These are phyloP conservation scores for Ataeniobius toweri DNA, from an alignment of 2,797 vertebrate species.

Conservation along the genomic window DNA sequence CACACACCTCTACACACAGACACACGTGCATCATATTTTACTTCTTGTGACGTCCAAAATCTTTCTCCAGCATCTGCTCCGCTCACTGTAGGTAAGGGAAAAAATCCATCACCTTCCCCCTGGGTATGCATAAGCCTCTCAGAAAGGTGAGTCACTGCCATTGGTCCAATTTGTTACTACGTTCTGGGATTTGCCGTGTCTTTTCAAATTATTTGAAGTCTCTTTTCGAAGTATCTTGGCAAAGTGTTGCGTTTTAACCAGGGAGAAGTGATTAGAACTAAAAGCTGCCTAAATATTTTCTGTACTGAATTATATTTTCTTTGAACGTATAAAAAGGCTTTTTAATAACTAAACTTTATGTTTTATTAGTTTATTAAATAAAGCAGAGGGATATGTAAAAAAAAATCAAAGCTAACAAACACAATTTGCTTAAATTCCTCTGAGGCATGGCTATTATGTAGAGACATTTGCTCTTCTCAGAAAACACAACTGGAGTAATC, in stretches of 20 bases:
- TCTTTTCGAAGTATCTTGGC: slow-evolving; percentile 39
- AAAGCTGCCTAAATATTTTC: slow-evolving; percentile 21
- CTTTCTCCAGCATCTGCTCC: slow-evolving; percentile 84
- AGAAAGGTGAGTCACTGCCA: slow-evolving; percentile 79
- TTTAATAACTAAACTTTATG: slow-evolving; percentile 24
- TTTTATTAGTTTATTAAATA: slow-evolving; percentile 22
- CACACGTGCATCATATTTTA: slow-evolving; percentile 76
- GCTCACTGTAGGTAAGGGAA: slow-evolving; percentile 82
- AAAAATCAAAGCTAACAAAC: slow-evolving; percentile 28
- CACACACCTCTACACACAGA: slow-evolving; percentile 37
- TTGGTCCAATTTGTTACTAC: slow-evolving; percentile 80
- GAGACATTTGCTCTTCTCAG: slow-evolving; percentile 32
- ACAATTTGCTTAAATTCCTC: slow-evolving; percentile 35
- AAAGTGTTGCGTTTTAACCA: slow-evolving; percentile 35
- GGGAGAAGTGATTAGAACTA: slow-evolving; percentile 31
- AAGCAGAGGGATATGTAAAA: slow-evolving; percentile 9
- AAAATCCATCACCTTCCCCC: slow-evolving; percentile 86
- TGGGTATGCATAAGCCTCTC: slow-evolving; percentile 86
- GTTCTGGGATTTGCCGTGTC: slow-evolving; percentile 80
- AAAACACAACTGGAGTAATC: slow-evolving; percentile 64
- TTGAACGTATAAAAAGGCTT: slow-evolving; percentile 14
- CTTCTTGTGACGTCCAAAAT: slow-evolving; percentile 80
- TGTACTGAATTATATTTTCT: slow-evolving; percentile 2
- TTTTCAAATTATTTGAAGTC: slow-evolving; percentile 44
- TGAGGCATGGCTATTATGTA: slow-evolving; percentile 34